Percentiles rank a stretch among this genome's conserved stretches.
Evolutionary conservation across 2,888 invertebrate genomes (phyloP).

Genomic region (Cyrtodaria siliqua): DNA sequence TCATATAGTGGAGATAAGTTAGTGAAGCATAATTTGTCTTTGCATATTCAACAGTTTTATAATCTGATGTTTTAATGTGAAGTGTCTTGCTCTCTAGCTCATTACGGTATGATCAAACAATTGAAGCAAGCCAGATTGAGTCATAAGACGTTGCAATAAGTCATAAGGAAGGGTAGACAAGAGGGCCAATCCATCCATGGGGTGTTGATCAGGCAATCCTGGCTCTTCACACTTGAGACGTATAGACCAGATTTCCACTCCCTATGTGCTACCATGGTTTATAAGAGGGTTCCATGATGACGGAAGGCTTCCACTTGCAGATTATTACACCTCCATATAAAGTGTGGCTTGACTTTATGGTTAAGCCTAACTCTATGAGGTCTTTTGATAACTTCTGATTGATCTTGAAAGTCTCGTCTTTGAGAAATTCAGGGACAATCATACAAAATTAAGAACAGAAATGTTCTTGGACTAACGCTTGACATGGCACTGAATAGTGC

Average conservation of each 20-base stretch:
- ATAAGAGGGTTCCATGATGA: slow-evolving; percentile 13
- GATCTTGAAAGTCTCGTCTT: too few species aligned
- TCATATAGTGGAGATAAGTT: too few species aligned
- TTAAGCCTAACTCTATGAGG: slow-evolving; percentile 36
- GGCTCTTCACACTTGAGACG: slow-evolving; percentile 3
- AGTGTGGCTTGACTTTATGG: slow-evolving; percentile 3
- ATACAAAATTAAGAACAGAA: slow-evolving; percentile 6
- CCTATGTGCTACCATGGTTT: slow-evolving; percentile 10
- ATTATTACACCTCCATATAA: not conserved
- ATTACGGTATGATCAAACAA: slow-evolving; percentile 54
- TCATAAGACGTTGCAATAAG: slow-evolving; percentile 32
- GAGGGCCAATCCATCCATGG: too few species aligned
- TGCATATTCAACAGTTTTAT: too few species aligned
- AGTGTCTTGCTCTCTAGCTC: slow-evolving; percentile 57
- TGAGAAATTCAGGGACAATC: not conserved
- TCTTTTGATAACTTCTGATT: not conserved
- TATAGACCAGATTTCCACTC: slow-evolving; percentile 22
- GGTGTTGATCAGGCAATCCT: slow-evolving; percentile 22
- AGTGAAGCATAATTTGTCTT: too few species aligned
- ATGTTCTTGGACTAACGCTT: slow-evolving; percentile 33
- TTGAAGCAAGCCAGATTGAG: slow-evolving; percentile 50
- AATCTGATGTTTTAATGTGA: slow-evolving; percentile 15
- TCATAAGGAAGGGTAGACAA: slow-evolving; percentile 9
- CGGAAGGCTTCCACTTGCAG: not conserved
- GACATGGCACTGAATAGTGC: slow-evolving; percentile 12